Conservation (phyloP, 2,113 vertebrate species). For the Salminus brasiliensis region DNA sequence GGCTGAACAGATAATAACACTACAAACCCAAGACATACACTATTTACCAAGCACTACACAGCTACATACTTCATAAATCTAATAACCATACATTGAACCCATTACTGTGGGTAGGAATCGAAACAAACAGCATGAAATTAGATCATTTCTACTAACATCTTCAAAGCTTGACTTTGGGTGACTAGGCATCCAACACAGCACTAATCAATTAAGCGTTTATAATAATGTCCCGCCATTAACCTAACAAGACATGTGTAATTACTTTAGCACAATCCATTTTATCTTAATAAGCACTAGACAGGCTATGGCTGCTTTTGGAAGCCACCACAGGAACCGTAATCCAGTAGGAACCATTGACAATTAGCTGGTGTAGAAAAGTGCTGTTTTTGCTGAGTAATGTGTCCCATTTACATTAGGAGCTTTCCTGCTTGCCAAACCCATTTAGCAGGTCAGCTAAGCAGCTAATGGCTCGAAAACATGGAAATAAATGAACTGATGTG, state of each 20-base stretch:
- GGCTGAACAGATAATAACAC: too few species aligned
- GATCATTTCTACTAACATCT: background rate
- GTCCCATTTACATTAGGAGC: conserved; percentile 42
- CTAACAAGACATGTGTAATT: conserved; percentile 21
- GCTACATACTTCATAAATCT: too few species aligned
- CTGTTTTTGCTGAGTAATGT: conserved; percentile 38
- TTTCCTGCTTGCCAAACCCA: conserved; percentile 37
- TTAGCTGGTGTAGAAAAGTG: conserved; percentile 35
- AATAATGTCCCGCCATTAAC: background rate
- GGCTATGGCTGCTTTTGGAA: conserved; percentile 31
- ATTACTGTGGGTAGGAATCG: background rate
- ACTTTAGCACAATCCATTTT: conserved; percentile 38
- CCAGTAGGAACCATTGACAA: conserved; percentile 33
- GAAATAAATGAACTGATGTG: conserved; percentile 21
- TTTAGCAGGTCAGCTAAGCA: conserved; percentile 50
- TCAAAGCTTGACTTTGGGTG: background rate
- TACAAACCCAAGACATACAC: too few species aligned
- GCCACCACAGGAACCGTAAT: conserved; percentile 27
- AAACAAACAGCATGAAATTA: too few species aligned
- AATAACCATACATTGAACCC: too few species aligned
- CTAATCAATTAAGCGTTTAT: background rate
- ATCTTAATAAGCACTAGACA: conserved; percentile 31
- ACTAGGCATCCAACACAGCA: background rate
- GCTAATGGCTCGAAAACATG: conserved; percentile 47
- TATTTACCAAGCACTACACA: too few species aligned